Base-by-base conservation (phyloP, 2,888 invertebrate species). In the Beris chalybata region DNA sequence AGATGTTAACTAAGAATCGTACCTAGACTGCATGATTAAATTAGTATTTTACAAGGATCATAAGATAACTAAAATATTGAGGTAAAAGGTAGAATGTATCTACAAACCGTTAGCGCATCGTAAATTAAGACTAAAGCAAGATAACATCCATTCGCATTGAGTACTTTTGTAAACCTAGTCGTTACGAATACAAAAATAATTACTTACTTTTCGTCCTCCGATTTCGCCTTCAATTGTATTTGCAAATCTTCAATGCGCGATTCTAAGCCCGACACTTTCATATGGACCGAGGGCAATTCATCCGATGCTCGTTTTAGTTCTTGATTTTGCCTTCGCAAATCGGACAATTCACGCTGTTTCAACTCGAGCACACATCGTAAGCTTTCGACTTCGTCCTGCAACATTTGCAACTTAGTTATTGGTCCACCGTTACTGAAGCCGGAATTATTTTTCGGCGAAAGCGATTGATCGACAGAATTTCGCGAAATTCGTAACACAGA, bases 211-310 rank as follows among this genome's bases (percentile, higher is more conserved):
- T 96, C 94, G 70, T 87, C 84, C 71, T 89, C 86, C 30, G 84
- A 83, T 79, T 89, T 90, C 71, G 82, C 86, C 74, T 85, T 88
- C 76, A 87, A 84, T 80, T 87, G 93, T 74, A 85, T 88, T 78
- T 88, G 87, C 65, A 96, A 82, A 81, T 97, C 95, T 78, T 95
- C 95, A 63, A 92, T 90, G 68, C 92, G 87, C 68, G 95, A 92
- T 59, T 91, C 87, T 43, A 95, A 84, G 0, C 88, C 83, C 29
- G 89, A 87, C n/a, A 90, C 86, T 71, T 88, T 90, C 44, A 91
- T 89, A 77, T 89, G 85, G 0, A 90, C 85, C 1, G 85, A 83
- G 22, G 87, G 87, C 70, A 95, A 85, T 66, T 89, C 85, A 73
- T 92, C 92, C 12, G 90, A 87, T 76, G 91, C 90, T 32, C 87